Evolutionary conservation across 2,888 invertebrate species (phyloP).

Genomic region (Sisyra terminalis): DNA sequence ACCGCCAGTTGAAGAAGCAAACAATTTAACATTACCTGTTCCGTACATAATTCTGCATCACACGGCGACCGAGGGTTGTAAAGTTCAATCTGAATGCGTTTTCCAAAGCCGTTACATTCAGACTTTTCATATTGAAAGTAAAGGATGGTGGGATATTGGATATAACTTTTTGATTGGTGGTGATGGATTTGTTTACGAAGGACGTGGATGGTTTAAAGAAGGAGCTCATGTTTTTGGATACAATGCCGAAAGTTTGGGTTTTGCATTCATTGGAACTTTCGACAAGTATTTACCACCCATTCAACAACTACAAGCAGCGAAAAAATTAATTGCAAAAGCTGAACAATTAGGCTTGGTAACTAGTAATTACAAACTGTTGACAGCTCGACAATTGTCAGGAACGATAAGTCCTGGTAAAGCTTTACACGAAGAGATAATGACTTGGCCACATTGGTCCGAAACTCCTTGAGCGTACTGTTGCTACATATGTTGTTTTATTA

Average conservation of each 20-base stretch:
- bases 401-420: slow-evolving; percentile 46
- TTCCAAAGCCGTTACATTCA: slow-evolving; percentile 39
- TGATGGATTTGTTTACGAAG: slow-evolving; percentile 56
- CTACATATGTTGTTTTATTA: not conserved
- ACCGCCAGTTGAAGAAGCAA: slow-evolving; percentile 29
- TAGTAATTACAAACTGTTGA: slow-evolving; percentile 42
- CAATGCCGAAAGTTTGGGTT: slow-evolving; percentile 41
- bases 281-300: slow-evolving; percentile 28
- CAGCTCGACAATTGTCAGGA: slow-evolving; percentile 40
- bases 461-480: slow-evolving; percentile 11
- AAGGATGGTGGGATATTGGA: slow-evolving; percentile 40
- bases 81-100: slow-evolving; percentile 34
- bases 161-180: slow-evolving; percentile 61
- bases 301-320: slow-evolving; percentile 36
- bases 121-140: slow-evolving; percentile 42
- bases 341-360: slow-evolving; percentile 36
- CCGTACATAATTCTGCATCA: slow-evolving; percentile 34
- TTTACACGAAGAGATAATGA: slow-evolving; percentile 37
- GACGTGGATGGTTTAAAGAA: slow-evolving; percentile 50
- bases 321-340: slow-evolving; percentile 38
- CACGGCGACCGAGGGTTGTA: slow-evolving; percentile 37
- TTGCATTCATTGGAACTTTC: slow-evolving; percentile 50
- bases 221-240: slow-evolving; percentile 49
- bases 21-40: slow-evolving; percentile 19
- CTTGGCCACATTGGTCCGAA: slow-evolving; percentile 43